Base-by-base conservation (phyloP, 2,797 vertebrate species). In the Nothura maculosa region DNA sequence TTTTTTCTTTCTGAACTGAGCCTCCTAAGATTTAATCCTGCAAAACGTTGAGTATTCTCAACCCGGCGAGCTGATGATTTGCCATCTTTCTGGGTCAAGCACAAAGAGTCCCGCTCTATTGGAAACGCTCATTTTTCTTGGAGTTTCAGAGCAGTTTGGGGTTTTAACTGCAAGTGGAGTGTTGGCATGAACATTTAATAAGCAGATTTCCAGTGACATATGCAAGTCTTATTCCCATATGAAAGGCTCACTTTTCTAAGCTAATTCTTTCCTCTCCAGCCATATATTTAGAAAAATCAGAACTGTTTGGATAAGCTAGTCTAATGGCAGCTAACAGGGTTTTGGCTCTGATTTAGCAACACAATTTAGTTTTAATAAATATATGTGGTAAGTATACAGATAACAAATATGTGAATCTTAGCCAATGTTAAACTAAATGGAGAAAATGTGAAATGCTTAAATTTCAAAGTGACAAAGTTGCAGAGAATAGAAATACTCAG, bases 91-190 rank as follows among this genome's bases (percentile, higher is more conserved):
- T 91, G 57, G 61, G 82, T 90, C 85, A 93, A 89, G 77, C 92
- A 93, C 89, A 92, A 89, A 48, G 83, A 50, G 34, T 87, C 47
- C 61, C 81, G 72, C 80, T 96, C 83, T 97, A 80, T 88, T 93
- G 88, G 93, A 96, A 96, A 97, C 0, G 93, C 84, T 87, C 90
- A 88, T 96, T 96, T 94, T 66, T 94, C 68, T 85, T 83, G 8
- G 10, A 84, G 48, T 76, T 70, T 81, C 66, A 92, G 89, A 94
- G 77, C 75, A 48, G 43, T 68, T 92, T 73, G 13, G 38, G 45
- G 72, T 11, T 87, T 95, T 96, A 83, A 95, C 45, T 83, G 81
- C 28, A 7, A 90, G 63, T 74, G 82, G 61, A 75, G 85, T 80
- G 88, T 80, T 86, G 93, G 85, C 76, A 90, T 85, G 85, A 83